phyloP scores from a whole-genome alignment of 2,113 vertebrate genomes.

The Vulpes lagopus region DNA sequence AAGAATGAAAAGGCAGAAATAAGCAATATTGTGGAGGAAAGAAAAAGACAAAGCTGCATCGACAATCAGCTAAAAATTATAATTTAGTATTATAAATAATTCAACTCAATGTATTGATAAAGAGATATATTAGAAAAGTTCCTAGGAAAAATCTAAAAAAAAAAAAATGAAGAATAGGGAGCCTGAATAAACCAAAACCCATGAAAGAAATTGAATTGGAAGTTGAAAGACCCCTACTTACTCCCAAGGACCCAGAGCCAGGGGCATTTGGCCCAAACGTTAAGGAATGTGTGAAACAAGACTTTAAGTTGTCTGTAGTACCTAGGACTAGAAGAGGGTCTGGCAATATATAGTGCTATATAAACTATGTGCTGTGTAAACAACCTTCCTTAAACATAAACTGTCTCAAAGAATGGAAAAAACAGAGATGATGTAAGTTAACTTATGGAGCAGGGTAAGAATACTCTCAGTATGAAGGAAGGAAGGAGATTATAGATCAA shows the following conservation, averaged over 20 bases:
- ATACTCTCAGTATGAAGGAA: not conserved
- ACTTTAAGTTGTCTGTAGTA: not conserved
- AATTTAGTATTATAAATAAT: constrained; percentile 9
- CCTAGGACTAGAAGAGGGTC: not conserved
- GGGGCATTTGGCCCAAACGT: not conserved
- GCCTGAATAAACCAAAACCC: not conserved
- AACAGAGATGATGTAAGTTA: not conserved
- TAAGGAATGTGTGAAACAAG: not conserved
- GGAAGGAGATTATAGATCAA: not conserved
- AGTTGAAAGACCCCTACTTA: not conserved
- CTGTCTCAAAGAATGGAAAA: not conserved
- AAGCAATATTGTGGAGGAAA: not conserved
- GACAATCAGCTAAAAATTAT: not conserved
- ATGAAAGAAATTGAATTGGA: not conserved
- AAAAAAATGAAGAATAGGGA: constrained; percentile 43
- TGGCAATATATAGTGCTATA: not conserved
- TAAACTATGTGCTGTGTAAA: not conserved
- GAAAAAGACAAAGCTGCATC: not conserved
- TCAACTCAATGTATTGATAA: not conserved
- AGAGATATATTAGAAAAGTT: not conserved
- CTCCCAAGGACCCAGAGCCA: not conserved
- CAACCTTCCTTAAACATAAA: not conserved
- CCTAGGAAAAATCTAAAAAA: constrained; percentile 21
- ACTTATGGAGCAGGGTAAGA: not conserved
- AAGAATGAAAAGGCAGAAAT: constrained; percentile 39